A percentile compares a stretch with the other conserved stretches of the same genome.
phyloP scores from a whole-genome alignment of 2,888 invertebrate genomes.

The Lasioglossum calceatum region DNA sequence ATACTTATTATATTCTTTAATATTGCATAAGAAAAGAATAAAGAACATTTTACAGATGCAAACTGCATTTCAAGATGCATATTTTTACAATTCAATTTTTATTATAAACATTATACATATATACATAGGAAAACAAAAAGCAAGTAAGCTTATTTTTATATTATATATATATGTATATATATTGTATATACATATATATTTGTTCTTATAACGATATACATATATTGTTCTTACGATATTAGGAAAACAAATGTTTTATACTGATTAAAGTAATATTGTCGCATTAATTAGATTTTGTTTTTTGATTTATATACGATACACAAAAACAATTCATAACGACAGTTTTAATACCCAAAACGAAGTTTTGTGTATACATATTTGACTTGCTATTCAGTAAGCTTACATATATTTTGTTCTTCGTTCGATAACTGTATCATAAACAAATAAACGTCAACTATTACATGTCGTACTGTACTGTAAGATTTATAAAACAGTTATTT shows the following conservation, averaged over 20 bases:
- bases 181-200: not conserved
- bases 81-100: slow-evolving; percentile 36
- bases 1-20: slow-evolving; percentile 18
- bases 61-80: slow-evolving; percentile 27
- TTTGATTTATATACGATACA: not conserved
- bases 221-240: slow-evolving; percentile 3
- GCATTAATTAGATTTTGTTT: slow-evolving; percentile 6
- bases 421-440: not conserved
- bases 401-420: not conserved
- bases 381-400: not conserved
- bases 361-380: not conserved
- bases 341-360: not conserved
- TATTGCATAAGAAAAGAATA: slow-evolving; percentile 10
- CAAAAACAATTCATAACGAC: not conserved
- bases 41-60: not conserved
- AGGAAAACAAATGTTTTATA: not conserved
- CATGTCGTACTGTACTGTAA: not conserved
- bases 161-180: slow-evolving; percentile 2
- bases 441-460: not conserved
- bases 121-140: slow-evolving; percentile 19
- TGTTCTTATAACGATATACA: not conserved
- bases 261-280: slow-evolving; percentile 19
- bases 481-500: not conserved
- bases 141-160: slow-evolving; percentile 5
- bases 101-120: slow-evolving; percentile 47